Base-by-base conservation (phyloP, 1,140 invertebrate genomes). In the Telenomus remus region DNA sequence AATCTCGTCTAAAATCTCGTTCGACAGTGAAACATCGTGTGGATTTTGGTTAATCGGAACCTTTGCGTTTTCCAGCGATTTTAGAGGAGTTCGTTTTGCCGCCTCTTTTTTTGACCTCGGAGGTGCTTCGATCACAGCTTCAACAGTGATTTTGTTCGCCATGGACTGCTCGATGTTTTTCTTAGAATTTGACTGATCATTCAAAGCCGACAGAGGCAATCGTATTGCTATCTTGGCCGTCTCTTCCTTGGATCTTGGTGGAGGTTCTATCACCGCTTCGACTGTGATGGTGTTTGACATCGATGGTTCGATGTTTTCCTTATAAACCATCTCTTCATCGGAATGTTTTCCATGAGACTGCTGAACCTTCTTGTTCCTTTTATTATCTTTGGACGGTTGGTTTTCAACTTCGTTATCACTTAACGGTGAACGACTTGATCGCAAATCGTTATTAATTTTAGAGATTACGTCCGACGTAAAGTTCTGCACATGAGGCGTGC, bases 281-380 rank as follows among this genome's bases (percentile, higher is more conserved):
- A 54, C 34, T 7, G n/a, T 27, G n/a, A 54, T 19, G 2, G 37
- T 37, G 13, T 47, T 47, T 8, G 13, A 5, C 11, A 16, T 39
- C 6, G 19, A 50, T n/a, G 64, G 64, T 27, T 57, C 42, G 15
- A 68, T 68, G 27, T 68, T 68, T 39, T 68, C 64, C 39, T 68
- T 68, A 50, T 51, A 47, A 51, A 68, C 35, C 11, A 16, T 56
- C 9, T 6, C 1, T 1, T 4, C 7, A 11, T 51, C 48, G 11
- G 33, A 0, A 16, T 16, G 27, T 12, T 9, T 16, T 0, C 9
- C 10, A 4, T 33, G 11, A 15, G 42, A 11, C 8, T 39, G 33
- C 10, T 10, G 15, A 55, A 48, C 53, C 35, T 63, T 9, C 37
- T 39, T 39, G 9, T 4, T 27, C 19, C 37, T 9, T 11, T 9